These are phyloP conservation scores for Megalurothrips usitatus DNA, from an alignment of 2,888 invertebrate species.

Conservation along the genomic window DNA sequence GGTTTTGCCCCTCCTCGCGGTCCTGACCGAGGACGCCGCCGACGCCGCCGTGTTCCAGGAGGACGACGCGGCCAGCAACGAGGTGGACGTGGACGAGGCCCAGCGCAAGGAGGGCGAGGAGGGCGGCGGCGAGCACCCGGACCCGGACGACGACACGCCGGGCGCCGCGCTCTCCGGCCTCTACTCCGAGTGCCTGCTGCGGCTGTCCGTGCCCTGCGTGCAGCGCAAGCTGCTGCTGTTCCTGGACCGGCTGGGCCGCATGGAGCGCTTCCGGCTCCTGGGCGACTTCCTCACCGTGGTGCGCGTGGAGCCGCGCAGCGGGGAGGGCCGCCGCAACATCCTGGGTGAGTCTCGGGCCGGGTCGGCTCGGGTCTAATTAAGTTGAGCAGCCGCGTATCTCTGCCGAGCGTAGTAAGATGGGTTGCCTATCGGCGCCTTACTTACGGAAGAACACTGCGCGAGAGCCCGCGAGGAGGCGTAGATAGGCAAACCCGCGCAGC, in stretches of 20 bases:
- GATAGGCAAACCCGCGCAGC: too few species aligned
- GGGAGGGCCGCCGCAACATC: constrained; percentile 7
- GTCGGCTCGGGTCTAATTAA: too few species aligned
- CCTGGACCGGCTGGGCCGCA: constrained; percentile 51
- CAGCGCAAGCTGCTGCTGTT: constrained; percentile 55
- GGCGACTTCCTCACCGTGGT: constrained; percentile 51
- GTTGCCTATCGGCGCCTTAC: too few species aligned
- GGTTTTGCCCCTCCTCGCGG: too few species aligned
- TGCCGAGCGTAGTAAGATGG: too few species aligned
- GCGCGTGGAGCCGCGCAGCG: constrained; percentile 28
- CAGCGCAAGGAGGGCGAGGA: neutral
- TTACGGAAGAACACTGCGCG: too few species aligned
- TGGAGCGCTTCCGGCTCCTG: constrained; percentile 54
- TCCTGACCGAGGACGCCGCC: neutral
- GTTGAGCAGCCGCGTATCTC: too few species aligned
- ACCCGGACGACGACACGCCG: constrained; percentile 30
- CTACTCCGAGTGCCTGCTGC: constrained; percentile 53
- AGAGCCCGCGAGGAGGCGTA: too few species aligned
- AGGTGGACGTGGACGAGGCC: constrained; percentile 21
- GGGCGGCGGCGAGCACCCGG: neutral
- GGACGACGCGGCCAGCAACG: constrained; percentile 15
- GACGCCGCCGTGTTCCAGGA: neutral
- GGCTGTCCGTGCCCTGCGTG: constrained; percentile 54
- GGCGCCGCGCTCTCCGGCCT: constrained; percentile 50
- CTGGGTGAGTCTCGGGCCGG: neutral